Conservation (phyloP, 37 sponge, comb jelly and placozoan species). For the Axinella damicornis region DNA sequence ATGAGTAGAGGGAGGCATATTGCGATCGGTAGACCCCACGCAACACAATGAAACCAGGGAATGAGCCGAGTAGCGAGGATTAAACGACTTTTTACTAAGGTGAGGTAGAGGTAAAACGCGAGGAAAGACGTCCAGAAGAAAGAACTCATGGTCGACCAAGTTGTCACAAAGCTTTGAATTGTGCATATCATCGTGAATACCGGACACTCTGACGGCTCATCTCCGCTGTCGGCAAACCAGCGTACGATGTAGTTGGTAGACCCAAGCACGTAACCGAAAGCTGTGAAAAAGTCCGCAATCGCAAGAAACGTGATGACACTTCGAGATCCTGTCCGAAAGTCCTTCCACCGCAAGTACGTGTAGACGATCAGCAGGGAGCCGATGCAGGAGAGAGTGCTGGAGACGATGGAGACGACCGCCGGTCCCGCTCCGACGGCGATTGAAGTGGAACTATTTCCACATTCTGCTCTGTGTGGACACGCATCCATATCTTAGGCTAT, state of each 20-base stretch:
- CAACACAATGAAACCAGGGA: slow-evolving; percentile 42
- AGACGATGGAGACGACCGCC: slow-evolving; percentile 27
- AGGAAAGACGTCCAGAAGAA: slow-evolving; percentile 69
- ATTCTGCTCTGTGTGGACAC: no score
- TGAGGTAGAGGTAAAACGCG: slow-evolving; percentile 66
- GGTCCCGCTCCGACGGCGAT: background rate
- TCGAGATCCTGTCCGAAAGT: slow-evolving; percentile 56
- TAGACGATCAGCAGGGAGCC: slow-evolving; percentile 39
- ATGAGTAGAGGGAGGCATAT: slow-evolving; percentile 19
- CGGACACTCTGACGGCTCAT: background rate
- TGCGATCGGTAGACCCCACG: slow-evolving; percentile 37
- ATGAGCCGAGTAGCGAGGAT: slow-evolving; percentile 20
- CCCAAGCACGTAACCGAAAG: slow-evolving; percentile 72
- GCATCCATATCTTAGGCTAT: no score
- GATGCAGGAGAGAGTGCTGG: slow-evolving; percentile 49
- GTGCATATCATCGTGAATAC: slow-evolving; percentile 35
- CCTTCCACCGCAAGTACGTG: slow-evolving; percentile 52
- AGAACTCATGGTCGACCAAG: slow-evolving; percentile 53
- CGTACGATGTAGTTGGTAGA: slow-evolving; percentile 32
- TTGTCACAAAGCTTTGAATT: slow-evolving; percentile 66
- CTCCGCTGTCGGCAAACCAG: background rate
- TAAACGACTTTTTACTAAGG: slow-evolving; percentile 10
- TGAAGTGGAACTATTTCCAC: no score
- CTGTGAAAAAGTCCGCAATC: slow-evolving; percentile 71
- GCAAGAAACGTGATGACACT: slow-evolving; percentile 56